Conservation (phyloP, 1,140 invertebrate genomes). For the Luehdorfia chinensis region DNA sequence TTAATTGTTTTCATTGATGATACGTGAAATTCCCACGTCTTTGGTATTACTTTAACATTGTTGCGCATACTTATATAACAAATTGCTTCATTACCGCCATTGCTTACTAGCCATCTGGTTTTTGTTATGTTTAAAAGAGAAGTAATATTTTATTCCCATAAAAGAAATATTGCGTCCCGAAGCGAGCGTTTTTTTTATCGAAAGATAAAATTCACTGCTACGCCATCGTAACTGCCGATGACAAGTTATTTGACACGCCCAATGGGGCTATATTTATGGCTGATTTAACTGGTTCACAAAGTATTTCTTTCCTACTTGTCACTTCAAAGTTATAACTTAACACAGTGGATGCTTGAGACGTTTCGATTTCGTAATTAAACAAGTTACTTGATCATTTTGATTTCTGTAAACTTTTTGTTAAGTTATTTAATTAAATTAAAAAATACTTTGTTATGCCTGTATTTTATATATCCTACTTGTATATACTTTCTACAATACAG, state of each 20-base stretch:
- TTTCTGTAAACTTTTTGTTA: too few species aligned
- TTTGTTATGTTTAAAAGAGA: constrained; percentile 3
- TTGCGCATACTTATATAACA: constrained; percentile 28
- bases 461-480: too few species aligned
- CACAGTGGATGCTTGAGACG: not conserved
- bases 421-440: too few species aligned
- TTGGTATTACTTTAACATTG: constrained; percentile 33
- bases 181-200: constrained; percentile 28
- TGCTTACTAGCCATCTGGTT: constrained; percentile 12
- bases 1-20: constrained; percentile 39
- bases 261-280: constrained; percentile 50
- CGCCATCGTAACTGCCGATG: constrained; percentile 48
- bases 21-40: constrained; percentile 38
- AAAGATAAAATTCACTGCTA: constrained; percentile 42
- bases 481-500: too few species aligned
- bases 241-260: constrained; percentile 58
- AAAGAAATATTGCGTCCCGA: not conserved
- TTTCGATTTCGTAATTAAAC: not conserved
- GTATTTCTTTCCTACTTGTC: too few species aligned
- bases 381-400: not conserved
- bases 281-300: constrained; percentile 53
- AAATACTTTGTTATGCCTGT: too few species aligned
- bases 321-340: too few species aligned
- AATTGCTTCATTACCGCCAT: constrained; percentile 26
- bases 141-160: not conserved